phyloP scores from a whole-genome alignment of 2,888 invertebrate species.

The Acanthosoma haemorrhoidale region DNA sequence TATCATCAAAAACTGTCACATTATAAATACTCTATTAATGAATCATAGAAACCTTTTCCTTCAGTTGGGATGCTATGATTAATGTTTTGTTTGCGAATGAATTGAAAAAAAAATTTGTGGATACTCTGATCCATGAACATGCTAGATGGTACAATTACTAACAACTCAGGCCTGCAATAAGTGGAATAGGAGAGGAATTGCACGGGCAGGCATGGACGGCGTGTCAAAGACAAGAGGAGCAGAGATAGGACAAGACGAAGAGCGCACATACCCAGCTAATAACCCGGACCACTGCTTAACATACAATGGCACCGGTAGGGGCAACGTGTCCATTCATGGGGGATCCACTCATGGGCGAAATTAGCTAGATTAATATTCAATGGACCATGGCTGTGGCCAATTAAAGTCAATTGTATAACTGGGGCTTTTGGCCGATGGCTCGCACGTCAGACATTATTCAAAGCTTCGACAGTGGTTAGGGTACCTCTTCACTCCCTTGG shows the following conservation, averaged over 20 bases:
- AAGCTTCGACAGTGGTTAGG: background rate
- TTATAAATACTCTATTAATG: no score
- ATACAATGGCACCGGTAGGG: background rate
- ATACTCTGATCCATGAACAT: no score
- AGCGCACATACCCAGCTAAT: background rate
- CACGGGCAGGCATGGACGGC: background rate
- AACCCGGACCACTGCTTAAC: background rate
- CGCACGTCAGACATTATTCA: background rate
- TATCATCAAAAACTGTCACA: no score
- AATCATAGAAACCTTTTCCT: no score
- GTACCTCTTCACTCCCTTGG: no score
- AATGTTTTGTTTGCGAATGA: no score
- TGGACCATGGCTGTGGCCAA: background rate
- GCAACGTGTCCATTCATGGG: background rate
- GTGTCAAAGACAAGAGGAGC: constrained; percentile 9
- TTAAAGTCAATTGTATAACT: background rate
- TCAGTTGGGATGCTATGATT: no score
- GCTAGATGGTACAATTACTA: no score
- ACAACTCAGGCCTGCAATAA: no score
- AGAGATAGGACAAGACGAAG: background rate
- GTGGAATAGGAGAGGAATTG: background rate
- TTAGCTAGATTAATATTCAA: constrained; percentile 2
- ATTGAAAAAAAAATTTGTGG: no score
- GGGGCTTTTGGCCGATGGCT: background rate
- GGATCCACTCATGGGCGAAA: background rate